Conservation (phyloP, 2,888 invertebrate species). For the Fragum whitleyi region DNA sequence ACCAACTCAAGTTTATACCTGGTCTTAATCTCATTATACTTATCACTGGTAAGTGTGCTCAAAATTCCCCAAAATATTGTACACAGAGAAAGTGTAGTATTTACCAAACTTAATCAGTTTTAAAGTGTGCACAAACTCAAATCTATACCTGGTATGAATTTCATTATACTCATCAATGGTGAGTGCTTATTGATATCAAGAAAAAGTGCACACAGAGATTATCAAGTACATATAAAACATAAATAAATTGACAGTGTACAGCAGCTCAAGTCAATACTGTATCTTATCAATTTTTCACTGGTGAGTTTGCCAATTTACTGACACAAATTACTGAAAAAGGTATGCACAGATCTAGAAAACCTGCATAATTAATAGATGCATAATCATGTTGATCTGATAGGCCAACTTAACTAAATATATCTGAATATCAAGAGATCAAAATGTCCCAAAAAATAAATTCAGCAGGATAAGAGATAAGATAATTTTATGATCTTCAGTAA, state of each 20-base stretch:
- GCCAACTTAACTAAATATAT: too few relatives aligned
- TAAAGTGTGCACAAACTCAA: conserved; percentile 88
- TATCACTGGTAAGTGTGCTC: conserved; percentile 86
- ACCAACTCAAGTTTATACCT: conserved; percentile 88
- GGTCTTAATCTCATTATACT: conserved; percentile 88
- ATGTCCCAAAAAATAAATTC: too few relatives aligned
- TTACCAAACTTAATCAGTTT: conserved; percentile 87
- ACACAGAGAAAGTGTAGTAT: conserved; percentile 77
- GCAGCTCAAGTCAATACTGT: conserved; percentile 88
- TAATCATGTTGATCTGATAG: too few relatives aligned
- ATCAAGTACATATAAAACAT: conserved; percentile 83
- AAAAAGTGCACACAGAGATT: conserved; percentile 78
- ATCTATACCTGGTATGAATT: conserved; percentile 87
- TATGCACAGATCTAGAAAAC: too few relatives aligned
- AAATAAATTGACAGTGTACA: conserved; percentile 88
- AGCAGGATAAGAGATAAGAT: too few relatives aligned
- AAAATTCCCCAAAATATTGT: too few relatives aligned
- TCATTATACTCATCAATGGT: conserved; percentile 85
- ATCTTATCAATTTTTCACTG: conserved; percentile 88
- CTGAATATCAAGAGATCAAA: too few relatives aligned
- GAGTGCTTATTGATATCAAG: too few relatives aligned
- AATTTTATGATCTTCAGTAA: too few relatives aligned
- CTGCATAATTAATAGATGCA: too few relatives aligned
- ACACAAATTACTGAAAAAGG: too few relatives aligned
- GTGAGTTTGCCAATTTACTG: conserved; percentile 78